These are phyloP conservation scores for Mythimna impura DNA, from an alignment of 2,888 invertebrate species.

Conservation along the genomic window DNA sequence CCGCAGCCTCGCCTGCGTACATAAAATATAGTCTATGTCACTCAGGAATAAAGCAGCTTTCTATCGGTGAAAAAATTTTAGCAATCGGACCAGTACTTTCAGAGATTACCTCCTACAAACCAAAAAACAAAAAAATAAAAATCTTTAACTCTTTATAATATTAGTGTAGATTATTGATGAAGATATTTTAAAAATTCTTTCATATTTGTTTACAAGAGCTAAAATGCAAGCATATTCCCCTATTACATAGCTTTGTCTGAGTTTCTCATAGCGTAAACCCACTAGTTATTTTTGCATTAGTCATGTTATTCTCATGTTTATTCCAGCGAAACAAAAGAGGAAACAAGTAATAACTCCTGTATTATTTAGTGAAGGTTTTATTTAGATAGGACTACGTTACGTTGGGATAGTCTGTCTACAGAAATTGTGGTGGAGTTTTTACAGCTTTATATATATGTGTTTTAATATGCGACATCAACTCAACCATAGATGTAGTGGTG, in stretches of 20 bases:
- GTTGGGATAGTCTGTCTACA: constrained; percentile 15
- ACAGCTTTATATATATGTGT: constrained; percentile 3
- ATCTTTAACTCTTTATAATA: too few relatives aligned
- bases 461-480: constrained; percentile 1
- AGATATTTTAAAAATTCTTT: too few relatives aligned
- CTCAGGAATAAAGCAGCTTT: too few relatives aligned
- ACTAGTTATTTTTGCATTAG: constrained; percentile 44
- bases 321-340: constrained; percentile 48
- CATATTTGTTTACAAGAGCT: too few relatives aligned
- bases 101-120: too few relatives aligned
- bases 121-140: too few relatives aligned
- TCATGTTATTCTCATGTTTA: constrained; percentile 52
- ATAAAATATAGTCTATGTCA: too few relatives aligned
- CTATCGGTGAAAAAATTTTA: too few relatives aligned
- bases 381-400: constrained; percentile 47
- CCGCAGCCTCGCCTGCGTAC: too few relatives aligned
- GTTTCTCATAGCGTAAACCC: constrained; percentile 28
- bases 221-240: too few relatives aligned
- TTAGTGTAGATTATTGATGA: too few relatives aligned
- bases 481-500: neutral
- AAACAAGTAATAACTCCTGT: constrained; percentile 39
- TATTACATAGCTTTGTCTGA: constrained; percentile 61
- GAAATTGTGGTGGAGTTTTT: constrained; percentile 21
- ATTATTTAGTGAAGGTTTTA: constrained; percentile 47
- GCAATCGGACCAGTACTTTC: too few relatives aligned